phyloP scores from a whole-genome alignment of 1,140 invertebrate genomes.

The Paralvinella palmiformis region DNA sequence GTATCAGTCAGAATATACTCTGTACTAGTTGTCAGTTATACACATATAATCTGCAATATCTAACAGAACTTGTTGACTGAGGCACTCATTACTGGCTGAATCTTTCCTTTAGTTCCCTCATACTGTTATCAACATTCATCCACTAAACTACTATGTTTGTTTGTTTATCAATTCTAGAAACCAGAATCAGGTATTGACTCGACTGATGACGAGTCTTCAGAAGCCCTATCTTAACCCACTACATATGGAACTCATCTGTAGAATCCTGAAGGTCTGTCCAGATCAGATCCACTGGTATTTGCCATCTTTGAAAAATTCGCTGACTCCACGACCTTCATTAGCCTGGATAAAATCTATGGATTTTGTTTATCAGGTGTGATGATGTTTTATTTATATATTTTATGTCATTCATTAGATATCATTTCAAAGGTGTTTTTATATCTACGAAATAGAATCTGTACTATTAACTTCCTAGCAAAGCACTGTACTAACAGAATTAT shows the following conservation, averaged over 20 bases:
- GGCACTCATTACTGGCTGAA: background rate
- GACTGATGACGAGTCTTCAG: slow-evolving; percentile 56
- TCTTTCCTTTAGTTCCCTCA: background rate
- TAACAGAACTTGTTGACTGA: too few relatives aligned
- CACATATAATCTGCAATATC: too few relatives aligned
- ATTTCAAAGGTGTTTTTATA: too few relatives aligned
- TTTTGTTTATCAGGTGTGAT: too few relatives aligned
- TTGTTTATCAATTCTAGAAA: slow-evolving; percentile 31
- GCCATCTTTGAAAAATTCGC: slow-evolving; percentile 54
- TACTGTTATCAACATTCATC: background rate
- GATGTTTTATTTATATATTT: too few relatives aligned
- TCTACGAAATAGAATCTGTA: too few relatives aligned
- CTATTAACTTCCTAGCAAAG: too few relatives aligned
- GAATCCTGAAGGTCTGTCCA: slow-evolving; percentile 63
- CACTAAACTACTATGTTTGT: background rate
- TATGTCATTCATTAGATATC: too few relatives aligned
- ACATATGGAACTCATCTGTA: slow-evolving; percentile 58
- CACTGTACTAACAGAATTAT: too few relatives aligned
- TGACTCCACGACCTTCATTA: slow-evolving; percentile 31
- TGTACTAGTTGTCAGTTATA: too few relatives aligned
- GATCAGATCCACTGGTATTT: slow-evolving; percentile 63
- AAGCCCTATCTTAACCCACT: slow-evolving; percentile 63
- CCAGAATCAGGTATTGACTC: slow-evolving; percentile 60
- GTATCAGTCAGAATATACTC: too few relatives aligned
- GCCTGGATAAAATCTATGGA: background rate